Conservation (phyloP, 2,888 invertebrate species). For the Conistra vaccinii region DNA sequence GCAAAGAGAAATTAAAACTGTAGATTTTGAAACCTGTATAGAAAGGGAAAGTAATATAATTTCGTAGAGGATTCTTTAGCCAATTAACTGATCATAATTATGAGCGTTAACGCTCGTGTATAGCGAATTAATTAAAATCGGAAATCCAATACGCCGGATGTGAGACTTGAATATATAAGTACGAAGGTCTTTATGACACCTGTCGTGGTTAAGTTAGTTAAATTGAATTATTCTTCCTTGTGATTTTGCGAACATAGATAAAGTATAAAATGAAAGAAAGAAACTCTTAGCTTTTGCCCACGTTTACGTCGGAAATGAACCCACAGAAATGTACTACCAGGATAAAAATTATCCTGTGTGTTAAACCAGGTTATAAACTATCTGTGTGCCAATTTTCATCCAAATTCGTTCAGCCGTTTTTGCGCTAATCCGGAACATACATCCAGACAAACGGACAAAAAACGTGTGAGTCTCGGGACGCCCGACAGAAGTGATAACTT, state of each 20-base stretch:
- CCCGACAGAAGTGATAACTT: no score
- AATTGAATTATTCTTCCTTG: slow-evolving; percentile 11
- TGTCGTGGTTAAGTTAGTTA: background rate
- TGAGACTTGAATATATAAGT: slow-evolving; percentile 24
- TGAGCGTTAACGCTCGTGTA: background rate
- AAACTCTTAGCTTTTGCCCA: no score
- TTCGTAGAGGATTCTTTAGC: background rate
- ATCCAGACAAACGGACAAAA: no score
- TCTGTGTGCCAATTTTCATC: no score
- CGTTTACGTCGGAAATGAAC: no score
- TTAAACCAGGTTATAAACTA: no score
- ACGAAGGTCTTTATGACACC: slow-evolving; percentile 26
- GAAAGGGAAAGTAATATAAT: slow-evolving; percentile 27
- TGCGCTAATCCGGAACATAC: no score
- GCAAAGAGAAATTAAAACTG: background rate
- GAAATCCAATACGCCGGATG: slow-evolving; percentile 30
- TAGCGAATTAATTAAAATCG: slow-evolving; percentile 23
- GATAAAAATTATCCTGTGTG: no score
- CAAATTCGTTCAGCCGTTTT: no score
- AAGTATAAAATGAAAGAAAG: no score
- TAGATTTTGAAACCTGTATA: slow-evolving; percentile 3
- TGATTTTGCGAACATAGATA: background rate
- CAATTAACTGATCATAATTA: slow-evolving; percentile 27
- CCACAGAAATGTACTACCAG: no score
- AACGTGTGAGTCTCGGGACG: no score